Conservation (phyloP, 2,797 vertebrate species). For the Arremon brunneinucha region DNA sequence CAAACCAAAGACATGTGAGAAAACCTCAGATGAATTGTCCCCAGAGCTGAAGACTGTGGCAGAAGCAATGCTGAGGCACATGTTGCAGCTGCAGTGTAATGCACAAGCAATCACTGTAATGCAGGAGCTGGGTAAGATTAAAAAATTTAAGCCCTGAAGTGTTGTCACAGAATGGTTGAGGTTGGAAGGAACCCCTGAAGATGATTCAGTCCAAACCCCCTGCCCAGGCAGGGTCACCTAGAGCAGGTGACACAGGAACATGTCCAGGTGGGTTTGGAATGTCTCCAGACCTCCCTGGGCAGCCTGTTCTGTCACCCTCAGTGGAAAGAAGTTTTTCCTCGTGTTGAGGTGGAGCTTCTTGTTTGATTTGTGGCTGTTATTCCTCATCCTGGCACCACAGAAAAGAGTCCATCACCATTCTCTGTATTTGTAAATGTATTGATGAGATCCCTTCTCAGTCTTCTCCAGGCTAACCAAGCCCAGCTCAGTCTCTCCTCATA, state of each 20-base stretch:
- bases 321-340: background rate
- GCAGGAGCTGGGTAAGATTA: constrained; percentile 78
- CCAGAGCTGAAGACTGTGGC: constrained; percentile 77
- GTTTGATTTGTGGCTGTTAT: fast-evolving
- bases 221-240: background rate
- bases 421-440: background rate
- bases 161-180: background rate
- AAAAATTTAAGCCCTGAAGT: background rate
- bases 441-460: background rate
- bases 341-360: background rate
- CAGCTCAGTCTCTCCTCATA: background rate
- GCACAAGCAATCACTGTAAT: constrained; percentile 86
- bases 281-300: background rate
- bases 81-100: constrained; percentile 91
- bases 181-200: background rate
- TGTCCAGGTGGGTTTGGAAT: background rate
- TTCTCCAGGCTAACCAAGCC: background rate
- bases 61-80: constrained; percentile 85
- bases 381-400: background rate
- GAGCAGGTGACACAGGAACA: background rate
- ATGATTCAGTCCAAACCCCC: background rate
- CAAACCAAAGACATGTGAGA: background rate
- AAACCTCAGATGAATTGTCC: background rate
- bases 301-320: background rate
- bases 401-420: background rate